Evolutionary conservation across 2,113 vertebrate species (phyloP).

Genomic region (Salvelinus fontinalis): DNA sequence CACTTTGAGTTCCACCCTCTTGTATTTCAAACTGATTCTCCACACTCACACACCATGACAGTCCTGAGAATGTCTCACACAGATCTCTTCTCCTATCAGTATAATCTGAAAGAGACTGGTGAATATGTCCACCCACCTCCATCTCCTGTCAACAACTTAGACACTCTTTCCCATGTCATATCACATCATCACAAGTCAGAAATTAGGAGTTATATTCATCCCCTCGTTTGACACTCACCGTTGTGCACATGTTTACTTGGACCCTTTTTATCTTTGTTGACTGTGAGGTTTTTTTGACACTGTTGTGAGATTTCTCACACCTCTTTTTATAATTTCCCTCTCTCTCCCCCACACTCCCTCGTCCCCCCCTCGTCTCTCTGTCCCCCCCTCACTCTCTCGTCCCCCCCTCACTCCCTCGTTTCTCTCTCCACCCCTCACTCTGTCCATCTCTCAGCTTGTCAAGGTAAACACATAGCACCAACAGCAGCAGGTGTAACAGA

Average conservation of each 20-base stretch:
- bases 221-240: too few relatives aligned
- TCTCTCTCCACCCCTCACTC: too few relatives aligned
- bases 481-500: too few relatives aligned
- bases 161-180: slow-evolving; percentile 31
- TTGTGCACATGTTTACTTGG: slow-evolving; percentile 72
- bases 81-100: neutral
- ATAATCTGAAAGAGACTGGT: neutral
- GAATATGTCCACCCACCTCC: neutral
- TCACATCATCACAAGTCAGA: slow-evolving; percentile 46
- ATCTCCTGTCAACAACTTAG: neutral
- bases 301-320: neutral
- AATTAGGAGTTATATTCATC: too few relatives aligned
- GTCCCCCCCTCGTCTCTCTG: too few relatives aligned
- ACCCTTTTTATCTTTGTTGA: neutral
- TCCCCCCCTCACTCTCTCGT: neutral
- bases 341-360: neutral
- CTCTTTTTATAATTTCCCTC: neutral
- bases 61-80: neutral
- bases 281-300: slow-evolving; percentile 6
- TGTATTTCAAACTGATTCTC: slow-evolving; percentile 33
- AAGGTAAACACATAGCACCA: neutral
- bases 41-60: slow-evolving; percentile 1
- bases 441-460: neutral
- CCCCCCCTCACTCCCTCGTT: too few relatives aligned
- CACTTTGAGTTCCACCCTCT: too few relatives aligned